phyloP scores from a whole-genome alignment of 1,140 invertebrate species.

The Proales similis region DNA sequence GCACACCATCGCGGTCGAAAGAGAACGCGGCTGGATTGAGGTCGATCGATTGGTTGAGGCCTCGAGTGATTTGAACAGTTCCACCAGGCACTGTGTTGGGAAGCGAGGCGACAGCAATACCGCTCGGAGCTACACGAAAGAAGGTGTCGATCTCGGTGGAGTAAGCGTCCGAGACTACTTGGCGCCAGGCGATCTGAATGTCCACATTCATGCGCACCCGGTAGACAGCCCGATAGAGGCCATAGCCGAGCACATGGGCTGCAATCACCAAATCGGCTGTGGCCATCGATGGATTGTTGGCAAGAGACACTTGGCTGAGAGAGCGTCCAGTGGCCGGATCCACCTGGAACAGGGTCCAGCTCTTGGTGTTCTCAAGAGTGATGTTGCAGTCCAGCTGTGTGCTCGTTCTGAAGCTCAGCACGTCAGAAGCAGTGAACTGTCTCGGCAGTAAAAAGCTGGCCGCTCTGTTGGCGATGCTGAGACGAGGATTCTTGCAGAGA shows the following conservation, averaged over 20 bases:
- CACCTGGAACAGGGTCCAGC: constrained; percentile 7
- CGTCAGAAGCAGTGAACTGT: too few species aligned
- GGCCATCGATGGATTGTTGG: constrained; percentile 6
- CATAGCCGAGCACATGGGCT: background rate
- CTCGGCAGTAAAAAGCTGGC: too few species aligned
- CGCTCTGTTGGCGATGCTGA: too few species aligned
- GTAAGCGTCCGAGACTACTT: too few species aligned
- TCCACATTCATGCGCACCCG: constrained; percentile 6
- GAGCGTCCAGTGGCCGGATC: background rate
- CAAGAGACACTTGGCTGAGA: background rate
- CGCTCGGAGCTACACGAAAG: too few species aligned
- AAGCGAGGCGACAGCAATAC: too few species aligned
- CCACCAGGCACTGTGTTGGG: too few species aligned
- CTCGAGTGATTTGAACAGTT: too few species aligned
- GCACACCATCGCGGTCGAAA: constrained; percentile 9
- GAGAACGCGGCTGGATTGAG: constrained; percentile 10
- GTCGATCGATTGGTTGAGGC: constrained; percentile 10
- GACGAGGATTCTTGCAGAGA: too few species aligned
- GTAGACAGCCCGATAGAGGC: constrained; percentile 15
- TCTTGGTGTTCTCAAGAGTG: background rate
- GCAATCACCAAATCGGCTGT: constrained; percentile 23
- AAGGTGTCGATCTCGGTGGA: too few species aligned
- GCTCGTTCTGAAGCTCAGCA: too few species aligned
- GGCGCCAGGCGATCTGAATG: too few species aligned
- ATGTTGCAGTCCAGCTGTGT: constrained; percentile 9